Percentiles rank a stretch among this genome's conserved stretches.
Conservation (phyloP, 2,888 invertebrate genomes). For the Catocala sponsa region DNA sequence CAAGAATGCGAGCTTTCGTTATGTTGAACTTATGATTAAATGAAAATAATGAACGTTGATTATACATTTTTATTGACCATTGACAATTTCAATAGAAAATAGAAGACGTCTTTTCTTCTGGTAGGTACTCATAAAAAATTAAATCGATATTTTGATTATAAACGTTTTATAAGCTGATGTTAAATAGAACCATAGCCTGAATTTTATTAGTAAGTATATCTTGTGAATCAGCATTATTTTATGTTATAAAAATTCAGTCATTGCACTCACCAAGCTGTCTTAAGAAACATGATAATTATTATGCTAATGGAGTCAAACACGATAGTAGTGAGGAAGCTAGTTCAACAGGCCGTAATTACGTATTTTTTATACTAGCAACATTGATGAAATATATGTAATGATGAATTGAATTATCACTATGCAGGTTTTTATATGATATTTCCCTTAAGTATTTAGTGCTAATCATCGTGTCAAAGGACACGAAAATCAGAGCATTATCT, state of each 20-base stretch:
- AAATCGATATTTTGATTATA: background rate
- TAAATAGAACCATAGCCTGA: no score
- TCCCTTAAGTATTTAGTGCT: no score
- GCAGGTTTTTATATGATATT: no score
- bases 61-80: slow-evolving; percentile 19
- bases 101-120: background rate
- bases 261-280: no score
- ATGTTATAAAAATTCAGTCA: background rate
- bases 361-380: background rate
- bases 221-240: no score
- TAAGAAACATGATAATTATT: background rate
- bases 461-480: no score
- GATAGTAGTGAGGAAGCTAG: no score
- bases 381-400: background rate
- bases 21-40: slow-evolving; percentile 56
- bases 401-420: background rate
- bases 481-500: no score
- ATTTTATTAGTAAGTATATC: no score
- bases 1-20: slow-evolving; percentile 52
- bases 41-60: slow-evolving; percentile 43
- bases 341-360: no score
- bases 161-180: no score
- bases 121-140: background rate
- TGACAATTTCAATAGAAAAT: slow-evolving; percentile 31
- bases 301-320: no score